These are phyloP conservation scores for Zenarchopterus dispar DNA, from an alignment of 2,797 vertebrate genomes.

Conservation along the genomic window DNA sequence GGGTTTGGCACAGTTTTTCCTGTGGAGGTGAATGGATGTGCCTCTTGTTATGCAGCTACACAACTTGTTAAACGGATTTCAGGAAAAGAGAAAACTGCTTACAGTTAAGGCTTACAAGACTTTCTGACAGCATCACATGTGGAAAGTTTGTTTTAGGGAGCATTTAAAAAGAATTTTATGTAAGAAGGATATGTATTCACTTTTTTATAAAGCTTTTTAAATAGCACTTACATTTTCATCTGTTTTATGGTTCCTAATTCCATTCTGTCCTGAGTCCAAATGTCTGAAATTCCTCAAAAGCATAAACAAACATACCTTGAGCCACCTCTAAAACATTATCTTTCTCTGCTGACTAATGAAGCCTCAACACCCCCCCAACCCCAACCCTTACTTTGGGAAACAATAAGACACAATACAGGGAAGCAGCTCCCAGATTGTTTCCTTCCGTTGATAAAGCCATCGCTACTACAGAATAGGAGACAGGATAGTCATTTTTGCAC, in stretches of 20 bases:
- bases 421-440: slow-evolving; percentile 82
- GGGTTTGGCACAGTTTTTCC: slow-evolving; percentile 55
- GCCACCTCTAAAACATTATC: slow-evolving; percentile 31
- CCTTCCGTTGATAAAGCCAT: slow-evolving; percentile 79
- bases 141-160: slow-evolving; percentile 8
- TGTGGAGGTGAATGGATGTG: slow-evolving; percentile 68
- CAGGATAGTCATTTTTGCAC: slow-evolving; percentile 66
- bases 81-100: slow-evolving; percentile 42
- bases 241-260: neutral
- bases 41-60: slow-evolving; percentile 68
- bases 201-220: neutral
- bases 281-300: slow-evolving; percentile 53
- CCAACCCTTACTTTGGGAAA: slow-evolving; percentile 63
- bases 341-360: slow-evolving; percentile 58
- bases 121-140: neutral
- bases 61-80: slow-evolving; percentile 50
- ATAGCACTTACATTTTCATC: neutral
- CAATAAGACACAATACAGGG: slow-evolving; percentile 82
- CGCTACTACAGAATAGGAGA: slow-evolving; percentile 68
- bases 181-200: too few relatives aligned
- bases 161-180: neutral
- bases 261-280: slow-evolving; percentile 30
- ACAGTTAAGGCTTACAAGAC: slow-evolving; percentile 6
- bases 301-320: slow-evolving; percentile 34
- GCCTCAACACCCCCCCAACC: slow-evolving; percentile 24